These are phyloP conservation scores for Buphagus erythrorhynchus DNA, from an alignment of 2,797 vertebrate species.

Conservation along the genomic window DNA sequence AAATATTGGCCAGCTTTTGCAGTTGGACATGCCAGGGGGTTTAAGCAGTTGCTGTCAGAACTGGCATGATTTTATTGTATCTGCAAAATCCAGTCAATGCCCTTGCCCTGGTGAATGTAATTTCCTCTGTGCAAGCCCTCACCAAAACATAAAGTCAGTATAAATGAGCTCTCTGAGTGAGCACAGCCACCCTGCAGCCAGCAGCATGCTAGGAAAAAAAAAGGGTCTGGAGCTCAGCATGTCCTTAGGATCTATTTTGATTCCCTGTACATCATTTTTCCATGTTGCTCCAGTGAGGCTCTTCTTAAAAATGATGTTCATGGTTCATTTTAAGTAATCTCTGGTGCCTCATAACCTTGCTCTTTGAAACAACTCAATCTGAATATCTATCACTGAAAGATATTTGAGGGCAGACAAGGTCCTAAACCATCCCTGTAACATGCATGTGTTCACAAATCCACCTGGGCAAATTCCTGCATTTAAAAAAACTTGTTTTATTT, in stretches of 20 bases:
- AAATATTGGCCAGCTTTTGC: neutral
- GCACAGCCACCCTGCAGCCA: rapidly evolving
- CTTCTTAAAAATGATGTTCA: neutral
- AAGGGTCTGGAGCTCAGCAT: neutral
- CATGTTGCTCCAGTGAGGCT: neutral
- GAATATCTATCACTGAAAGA: neutral
- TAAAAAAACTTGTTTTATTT: neutral
- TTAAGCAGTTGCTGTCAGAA: neutral
- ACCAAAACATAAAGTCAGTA: neutral
- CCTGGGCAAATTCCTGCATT: neutral
- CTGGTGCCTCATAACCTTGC: neutral
- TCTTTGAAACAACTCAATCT: neutral
- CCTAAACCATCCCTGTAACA: neutral
- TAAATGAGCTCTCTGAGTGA: neutral
- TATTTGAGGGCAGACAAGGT: neutral
- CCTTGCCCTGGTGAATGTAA: neutral
- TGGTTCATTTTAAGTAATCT: neutral
- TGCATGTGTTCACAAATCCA: neutral
- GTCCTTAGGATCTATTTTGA: neutral
- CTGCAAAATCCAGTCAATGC: neutral
- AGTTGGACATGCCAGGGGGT: neutral
- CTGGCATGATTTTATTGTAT: neutral
- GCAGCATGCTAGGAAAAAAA: rapidly evolving
- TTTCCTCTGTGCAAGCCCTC: neutral
- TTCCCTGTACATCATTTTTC: neutral